Evolutionary conservation across 1,140 invertebrate species (phyloP).

Genomic region (Euborellia annulipes): DNA sequence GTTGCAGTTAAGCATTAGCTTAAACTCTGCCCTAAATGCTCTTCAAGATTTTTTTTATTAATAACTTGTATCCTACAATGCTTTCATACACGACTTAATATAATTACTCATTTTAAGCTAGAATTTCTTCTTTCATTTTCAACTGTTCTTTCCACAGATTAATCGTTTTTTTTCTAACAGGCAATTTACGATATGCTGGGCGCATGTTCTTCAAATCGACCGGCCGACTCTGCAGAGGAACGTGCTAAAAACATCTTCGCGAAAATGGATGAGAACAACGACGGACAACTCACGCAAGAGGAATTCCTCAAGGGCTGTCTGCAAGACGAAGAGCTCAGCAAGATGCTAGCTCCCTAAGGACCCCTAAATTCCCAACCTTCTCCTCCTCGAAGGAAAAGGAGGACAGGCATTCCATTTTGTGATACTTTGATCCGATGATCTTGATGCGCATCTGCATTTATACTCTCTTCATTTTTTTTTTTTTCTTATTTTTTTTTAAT

Average conservation of each 20-base stretch:
- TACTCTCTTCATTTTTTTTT: too few species aligned
- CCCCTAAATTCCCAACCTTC: constrained; percentile 7
- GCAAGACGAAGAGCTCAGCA: constrained; percentile 90
- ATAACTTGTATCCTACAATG: too few species aligned
- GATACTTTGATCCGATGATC: constrained; percentile 3
- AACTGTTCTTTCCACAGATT: too few species aligned
- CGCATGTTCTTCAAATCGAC: constrained; percentile 81
- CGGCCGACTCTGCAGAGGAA: constrained; percentile 85
- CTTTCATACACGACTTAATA: too few species aligned
- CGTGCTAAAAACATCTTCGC: constrained; percentile 96
- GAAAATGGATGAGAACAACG: constrained; percentile 98
- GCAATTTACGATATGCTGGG: constrained; percentile 98
- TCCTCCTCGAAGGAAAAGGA: constrained; percentile 8
- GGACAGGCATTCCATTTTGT: constrained; percentile 10
- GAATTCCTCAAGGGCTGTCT: constrained; percentile 98
- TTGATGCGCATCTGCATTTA: too few species aligned
- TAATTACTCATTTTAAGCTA: too few species aligned
- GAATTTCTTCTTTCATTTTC: too few species aligned
- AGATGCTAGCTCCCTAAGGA: constrained; percentile 83
- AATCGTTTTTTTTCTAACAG: constrained; percentile 36
- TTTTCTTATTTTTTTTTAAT: too few species aligned
- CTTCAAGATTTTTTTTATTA: too few species aligned
- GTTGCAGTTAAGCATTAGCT: too few species aligned
- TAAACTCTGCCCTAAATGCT: too few species aligned
- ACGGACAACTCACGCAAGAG: constrained; percentile 93